Base-by-base conservation (phyloP, 1,140 invertebrate genomes). In the Drosophila watanabei region DNA sequence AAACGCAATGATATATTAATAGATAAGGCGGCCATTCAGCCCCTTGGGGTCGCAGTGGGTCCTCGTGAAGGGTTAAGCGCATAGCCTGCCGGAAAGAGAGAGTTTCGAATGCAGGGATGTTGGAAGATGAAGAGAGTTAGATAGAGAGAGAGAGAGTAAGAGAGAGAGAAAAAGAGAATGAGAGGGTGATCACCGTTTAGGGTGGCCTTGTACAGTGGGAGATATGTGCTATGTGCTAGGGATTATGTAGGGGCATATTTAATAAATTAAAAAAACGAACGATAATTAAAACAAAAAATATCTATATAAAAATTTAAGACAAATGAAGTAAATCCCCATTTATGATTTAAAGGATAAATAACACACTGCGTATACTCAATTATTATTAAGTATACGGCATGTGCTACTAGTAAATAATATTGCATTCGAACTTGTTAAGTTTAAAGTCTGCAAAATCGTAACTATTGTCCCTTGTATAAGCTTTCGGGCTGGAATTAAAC, bases 141-240 rank as follows among this genome's bases (percentile, higher is more conserved):
- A 46, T 9, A 16, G 14, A 39, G 16, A 39, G 57, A 49, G 43
- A 24, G 24, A 37, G 32, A 24, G 13, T 28, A 2, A 39, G 4
- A 33, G 5, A 30, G 13, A 24, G 51, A 33, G n/a, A 16, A 14
- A 45, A 5, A 41, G 32, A 37, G 51, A 83, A 69, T 61, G 39
- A 28, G 49, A 63, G 28, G 52, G 46, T 46, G 80, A 83, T 83
- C 80, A 52, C 7, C 18, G n/a, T 7, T 13, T 41, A 68, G 80
- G 80, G 80, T 70, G 48, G 66, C 39, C 43, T 61, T 51, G 59
- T 37, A 64, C 62, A 64, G 28, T 59, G 52, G 54, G 9, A 16
- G 13, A 39, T 37, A 24, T n/a, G 2, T 24, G 5, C 0, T 2
- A 20, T 13, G 2, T 4, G 2, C 8, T 4, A 39, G 5, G 1